Conservation (phyloP, 2,888 invertebrate genomes). For the Ptycholaimellus sp. region DNA sequence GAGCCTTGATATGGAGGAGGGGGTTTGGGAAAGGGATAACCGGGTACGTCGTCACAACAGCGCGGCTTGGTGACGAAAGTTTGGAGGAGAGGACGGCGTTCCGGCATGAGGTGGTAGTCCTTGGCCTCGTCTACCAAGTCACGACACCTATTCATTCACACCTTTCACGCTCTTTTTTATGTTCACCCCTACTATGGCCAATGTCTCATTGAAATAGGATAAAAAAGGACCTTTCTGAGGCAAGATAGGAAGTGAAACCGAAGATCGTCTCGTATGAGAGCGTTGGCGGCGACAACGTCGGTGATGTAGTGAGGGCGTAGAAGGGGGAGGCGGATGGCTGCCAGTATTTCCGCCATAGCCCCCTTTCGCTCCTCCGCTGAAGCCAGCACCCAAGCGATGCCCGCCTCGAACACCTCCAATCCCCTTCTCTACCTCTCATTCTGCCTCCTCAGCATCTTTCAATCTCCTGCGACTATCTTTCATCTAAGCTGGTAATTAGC, state of each 20-base stretch:
- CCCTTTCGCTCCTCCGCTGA: constrained; percentile 36
- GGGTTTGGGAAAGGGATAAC: not conserved
- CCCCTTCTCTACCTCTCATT: not conserved
- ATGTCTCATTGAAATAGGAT: no score
- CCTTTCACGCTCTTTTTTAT: no score
- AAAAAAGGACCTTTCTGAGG: no score
- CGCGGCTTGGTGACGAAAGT: constrained; percentile 35
- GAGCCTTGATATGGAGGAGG: not conserved
- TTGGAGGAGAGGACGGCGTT: constrained; percentile 48
- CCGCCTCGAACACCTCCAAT: constrained; percentile 49
- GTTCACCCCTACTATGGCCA: no score
- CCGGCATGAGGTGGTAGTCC: constrained; percentile 64
- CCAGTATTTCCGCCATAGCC: constrained; percentile 34
- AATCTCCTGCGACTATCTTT: no score
- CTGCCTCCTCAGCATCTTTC: not conserved
- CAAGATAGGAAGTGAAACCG: not conserved
- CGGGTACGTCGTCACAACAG: no score
- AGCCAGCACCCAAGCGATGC: constrained; percentile 52
- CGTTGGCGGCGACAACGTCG: constrained; percentile 35
- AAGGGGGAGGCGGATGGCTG: constrained; percentile 51
- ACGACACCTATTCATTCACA: constrained; percentile 30
- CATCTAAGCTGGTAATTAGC: no score
- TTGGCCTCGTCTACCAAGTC: constrained; percentile 63
- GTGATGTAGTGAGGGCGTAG: constrained; percentile 55
- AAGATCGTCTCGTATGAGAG: constrained; percentile 41